These are phyloP conservation scores for Euwallacea fornicatus DNA, from an alignment of 1,140 invertebrate genomes.

Conservation along the genomic window DNA sequence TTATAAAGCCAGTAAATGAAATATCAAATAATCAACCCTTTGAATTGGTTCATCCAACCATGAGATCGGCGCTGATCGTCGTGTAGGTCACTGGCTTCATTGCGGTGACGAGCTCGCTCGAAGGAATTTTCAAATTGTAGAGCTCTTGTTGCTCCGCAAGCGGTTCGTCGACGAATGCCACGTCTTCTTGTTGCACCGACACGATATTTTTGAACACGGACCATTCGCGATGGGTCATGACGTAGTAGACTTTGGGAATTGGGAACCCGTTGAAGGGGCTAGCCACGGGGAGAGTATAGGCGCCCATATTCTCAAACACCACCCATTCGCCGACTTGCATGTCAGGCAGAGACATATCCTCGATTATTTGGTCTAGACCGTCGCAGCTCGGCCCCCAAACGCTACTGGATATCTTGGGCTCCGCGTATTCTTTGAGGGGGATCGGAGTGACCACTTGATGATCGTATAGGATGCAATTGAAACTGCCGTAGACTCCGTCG, in stretches of 20 bases:
- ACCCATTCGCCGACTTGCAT: conserved; percentile 83
- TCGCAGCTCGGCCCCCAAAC: conserved; percentile 98
- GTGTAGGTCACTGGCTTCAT: neutral
- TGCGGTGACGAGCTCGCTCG: neutral
- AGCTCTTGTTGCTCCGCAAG: neutral
- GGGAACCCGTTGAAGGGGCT: conserved; percentile 92
- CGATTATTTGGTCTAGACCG: conserved; percentile 83
- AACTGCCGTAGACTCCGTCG: conserved; percentile 98
- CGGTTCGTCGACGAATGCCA: neutral
- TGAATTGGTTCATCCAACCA: conserved; percentile 9
- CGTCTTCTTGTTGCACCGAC: neutral
- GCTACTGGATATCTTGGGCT: conserved; percentile 53
- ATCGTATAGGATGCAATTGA: conserved; percentile 96
- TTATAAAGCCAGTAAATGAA: too few species aligned
- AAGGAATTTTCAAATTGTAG: conserved; percentile 8
- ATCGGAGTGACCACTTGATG: conserved; percentile 64
- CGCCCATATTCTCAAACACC: conserved; percentile 90
- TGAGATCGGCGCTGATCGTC: conserved; percentile 2
- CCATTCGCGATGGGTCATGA: conserved; percentile 61
- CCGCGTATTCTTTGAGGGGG: conserved; percentile 39
- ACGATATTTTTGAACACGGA: neutral
- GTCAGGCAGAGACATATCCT: conserved; percentile 69
- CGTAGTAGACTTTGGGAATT: conserved; percentile 68
- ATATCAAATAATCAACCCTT: too few species aligned
- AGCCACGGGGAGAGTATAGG: conserved; percentile 88